Base-by-base conservation (phyloP, 2,888 invertebrate genomes). In the Caenorhabditis wallacei region DNA sequence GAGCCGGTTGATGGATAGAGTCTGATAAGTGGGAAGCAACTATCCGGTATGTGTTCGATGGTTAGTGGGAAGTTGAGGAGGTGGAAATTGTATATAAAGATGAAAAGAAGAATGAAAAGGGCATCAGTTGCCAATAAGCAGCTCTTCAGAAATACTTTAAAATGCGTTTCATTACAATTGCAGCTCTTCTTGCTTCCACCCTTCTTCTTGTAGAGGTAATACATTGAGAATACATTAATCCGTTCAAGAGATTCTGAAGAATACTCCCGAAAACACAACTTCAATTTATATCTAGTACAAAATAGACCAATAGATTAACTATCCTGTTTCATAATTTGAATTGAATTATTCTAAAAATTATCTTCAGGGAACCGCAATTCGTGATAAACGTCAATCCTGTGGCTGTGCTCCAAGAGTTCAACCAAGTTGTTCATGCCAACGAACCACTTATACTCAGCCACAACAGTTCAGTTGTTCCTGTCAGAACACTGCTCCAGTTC, bases 321-420 rank as follows among this genome's bases (percentile, higher is more conserved):
- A n/a, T n/a, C n/a, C n/a, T n/a, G n/a, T n/a, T n/a, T n/a, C n/a
- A n/a, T n/a, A n/a, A n/a, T n/a, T n/a, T n/a, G n/a, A n/a, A n/a
- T n/a, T n/a, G n/a, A n/a, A n/a, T 26, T 64, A 24, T 48, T 37
- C 20, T 4, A 30, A 30, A 30, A 11, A 57, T 22, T 18, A 13
- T 18, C 61, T 79, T 18, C 43, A 79, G 79, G 79, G 70, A 61
- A 70, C 56, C 18, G 63, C 70, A 11, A 56, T 74, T 20, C 82
- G 82, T 53, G 82, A 82, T n/a, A 82, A 82, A 46, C 76, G 82
- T n/a, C 82, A 82, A 64, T 80, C 80, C 37, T 82, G 82, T 26
- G 82, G 71, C 26, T 76, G 75, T 68, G 70, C 82, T 53, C 70
- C 63, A 56, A 22, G 16, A 43, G 70, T 71, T 30, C 82, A 82